Percentiles rank a stretch among this genome's conserved stretches.
Evolutionary conservation across 2,888 invertebrate species (phyloP).

Genomic region (Anticlea derivata): DNA sequence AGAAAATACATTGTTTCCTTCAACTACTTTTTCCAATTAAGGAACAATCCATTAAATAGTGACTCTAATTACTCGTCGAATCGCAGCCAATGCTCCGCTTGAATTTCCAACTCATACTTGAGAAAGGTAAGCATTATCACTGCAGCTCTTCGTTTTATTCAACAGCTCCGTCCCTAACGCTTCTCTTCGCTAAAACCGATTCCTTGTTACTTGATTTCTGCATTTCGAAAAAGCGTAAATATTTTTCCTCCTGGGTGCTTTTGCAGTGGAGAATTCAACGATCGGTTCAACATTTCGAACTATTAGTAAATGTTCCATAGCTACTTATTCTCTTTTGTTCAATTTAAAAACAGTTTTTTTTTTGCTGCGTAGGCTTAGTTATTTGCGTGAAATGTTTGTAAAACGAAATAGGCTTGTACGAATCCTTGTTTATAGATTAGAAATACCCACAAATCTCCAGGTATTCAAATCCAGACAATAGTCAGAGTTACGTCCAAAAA

Average conservation of each 20-base stretch:
- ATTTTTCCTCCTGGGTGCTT: slow-evolving; percentile 78
- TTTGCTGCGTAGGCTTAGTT: no score
- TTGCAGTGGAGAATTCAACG: slow-evolving; percentile 72
- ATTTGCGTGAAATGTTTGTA: no score
- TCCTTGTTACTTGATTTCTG: slow-evolving; percentile 83
- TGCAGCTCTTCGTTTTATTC: slow-evolving; percentile 73
- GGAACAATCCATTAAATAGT: slow-evolving; percentile 24
- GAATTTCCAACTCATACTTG: slow-evolving; percentile 62
- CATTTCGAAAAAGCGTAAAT: slow-evolving; percentile 82
- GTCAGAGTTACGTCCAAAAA: no score
- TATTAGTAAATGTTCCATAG: slow-evolving; percentile 51
- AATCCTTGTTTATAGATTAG: no score
- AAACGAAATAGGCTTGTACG: no score
- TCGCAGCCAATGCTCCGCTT: slow-evolving; percentile 45
- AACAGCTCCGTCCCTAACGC: slow-evolving; percentile 67
- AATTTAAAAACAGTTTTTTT: no score
- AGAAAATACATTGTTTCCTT: background rate
- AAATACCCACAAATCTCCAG: no score
- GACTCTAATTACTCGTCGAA: slow-evolving; percentile 42
- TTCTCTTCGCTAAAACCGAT: slow-evolving; percentile 79
- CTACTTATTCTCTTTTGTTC: no score
- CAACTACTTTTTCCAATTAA: slow-evolving; percentile 18
- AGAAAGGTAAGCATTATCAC: slow-evolving; percentile 72
- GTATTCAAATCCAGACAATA: no score
- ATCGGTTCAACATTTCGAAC: slow-evolving; percentile 63